Base-by-base conservation (phyloP, 2,797 vertebrate genomes). In the Caiman crocodilus region DNA sequence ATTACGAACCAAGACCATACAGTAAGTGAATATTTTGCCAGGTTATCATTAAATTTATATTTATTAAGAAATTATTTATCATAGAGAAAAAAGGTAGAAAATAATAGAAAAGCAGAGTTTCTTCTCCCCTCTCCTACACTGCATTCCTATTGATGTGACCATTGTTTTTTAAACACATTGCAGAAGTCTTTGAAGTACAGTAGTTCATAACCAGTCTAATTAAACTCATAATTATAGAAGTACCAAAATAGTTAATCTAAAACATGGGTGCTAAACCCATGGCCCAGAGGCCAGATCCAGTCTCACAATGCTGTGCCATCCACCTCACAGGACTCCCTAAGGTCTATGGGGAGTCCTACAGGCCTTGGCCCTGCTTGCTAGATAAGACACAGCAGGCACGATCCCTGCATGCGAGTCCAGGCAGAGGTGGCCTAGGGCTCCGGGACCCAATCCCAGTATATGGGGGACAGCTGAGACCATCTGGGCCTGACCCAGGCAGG, bases 1-100 rank as follows among this genome's bases (percentile, higher is more conserved):
- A 94, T 92, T 79, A 87, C 81, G 77, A 83, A 89, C 76, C 89
- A 90, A 86, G 85, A 79, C 26, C 81, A 20, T 69, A 90, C 56
- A 69, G 82, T 61, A 89, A 94, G 42, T 42, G 50, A 93, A 93
- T 79, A 71, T 87, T 95, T 84, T 87, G 84, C 80, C 90, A 95
- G 79, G 65, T 95, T 94, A 96, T 79, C 64, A 42, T 77, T n/a
- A 75, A 79, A 96, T 95, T 92, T 84, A 26, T 96, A 94, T 86
- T 87, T 93, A 95, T 94, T 96, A 96, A 91, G n/a, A 30, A 79
- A 28, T 84, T 63, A 90, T 85, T 56, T 92, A 76, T 80, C 64
- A 79, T 11, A 26, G 58, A 16, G 35, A 64, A 95, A 71, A 84
- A 85, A 89, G 76, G 83, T 14, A 30, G 14, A 60, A 80, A 95